These are phyloP conservation scores for Dioctria linearis DNA, from an alignment of 2,888 invertebrate genomes.

Conservation along the genomic window DNA sequence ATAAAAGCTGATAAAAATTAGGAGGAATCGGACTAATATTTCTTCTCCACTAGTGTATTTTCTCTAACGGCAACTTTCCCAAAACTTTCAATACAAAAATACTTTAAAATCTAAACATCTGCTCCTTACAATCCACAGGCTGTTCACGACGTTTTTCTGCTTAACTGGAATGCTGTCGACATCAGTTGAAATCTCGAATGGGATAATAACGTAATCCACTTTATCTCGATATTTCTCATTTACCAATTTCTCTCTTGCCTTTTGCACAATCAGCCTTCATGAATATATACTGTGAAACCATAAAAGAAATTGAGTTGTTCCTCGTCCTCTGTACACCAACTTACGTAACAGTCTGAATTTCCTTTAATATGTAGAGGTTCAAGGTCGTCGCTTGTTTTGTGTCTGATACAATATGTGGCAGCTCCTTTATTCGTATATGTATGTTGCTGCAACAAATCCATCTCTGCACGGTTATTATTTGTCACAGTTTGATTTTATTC, in stretches of 20 bases:
- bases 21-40: conserved; percentile 80
- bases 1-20: conserved; percentile 85
- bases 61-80: conserved; percentile 71
- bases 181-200: conserved; percentile 69
- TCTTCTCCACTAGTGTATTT: conserved; percentile 74
- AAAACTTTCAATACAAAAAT: conserved; percentile 1
- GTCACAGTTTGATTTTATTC: neutral
- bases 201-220: conserved; percentile 79
- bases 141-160: conserved; percentile 67
- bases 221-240: conserved; percentile 71
- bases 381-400: too few relatives aligned
- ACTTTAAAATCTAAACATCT: neutral
- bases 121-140: conserved; percentile 66
- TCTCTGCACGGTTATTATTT: neutral
- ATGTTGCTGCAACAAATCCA: neutral
- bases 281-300: conserved; percentile 68
- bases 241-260: conserved; percentile 74
- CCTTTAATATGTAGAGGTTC: too few relatives aligned
- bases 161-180: conserved; percentile 63
- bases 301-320: conserved; percentile 67
- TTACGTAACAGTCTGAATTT: neutral
- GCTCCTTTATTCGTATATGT: too few relatives aligned
- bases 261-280: conserved; percentile 73
- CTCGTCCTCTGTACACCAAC: conserved; percentile 64
- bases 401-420: too few relatives aligned